Evolutionary conservation across 1,140 invertebrate genomes (phyloP).

Genomic region (Zaprionus tsacasi): DNA sequence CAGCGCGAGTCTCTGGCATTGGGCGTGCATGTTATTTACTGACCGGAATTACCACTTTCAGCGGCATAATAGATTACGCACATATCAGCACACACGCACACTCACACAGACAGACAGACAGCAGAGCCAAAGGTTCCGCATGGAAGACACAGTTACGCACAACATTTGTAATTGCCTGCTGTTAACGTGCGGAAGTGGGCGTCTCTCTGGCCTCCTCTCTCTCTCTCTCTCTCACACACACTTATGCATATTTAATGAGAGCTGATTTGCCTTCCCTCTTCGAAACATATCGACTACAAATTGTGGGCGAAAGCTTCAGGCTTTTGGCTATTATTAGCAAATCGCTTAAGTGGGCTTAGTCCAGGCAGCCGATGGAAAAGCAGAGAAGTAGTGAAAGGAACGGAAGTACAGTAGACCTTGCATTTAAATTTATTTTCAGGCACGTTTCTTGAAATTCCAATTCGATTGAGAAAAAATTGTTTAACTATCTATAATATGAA

Average conservation of each 20-base stretch:
- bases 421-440: constrained; percentile 49
- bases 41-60: constrained; percentile 82
- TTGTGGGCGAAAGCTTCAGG: constrained; percentile 41
- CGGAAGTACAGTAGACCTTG: constrained; percentile 3
- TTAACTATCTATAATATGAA: not conserved
- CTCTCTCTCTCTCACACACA: constrained; percentile 22
- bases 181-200: constrained; percentile 53
- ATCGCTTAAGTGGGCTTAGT: constrained; percentile 46
- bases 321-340: constrained; percentile 58
- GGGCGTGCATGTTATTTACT: constrained; percentile 77
- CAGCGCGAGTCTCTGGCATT: constrained; percentile 50
- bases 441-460: constrained; percentile 57
- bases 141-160: constrained; percentile 45
- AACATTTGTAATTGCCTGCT: constrained; percentile 60
- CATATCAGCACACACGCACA: constrained; percentile 23
- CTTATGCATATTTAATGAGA: constrained; percentile 68
- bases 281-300: constrained; percentile 45
- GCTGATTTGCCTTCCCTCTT: not conserved
- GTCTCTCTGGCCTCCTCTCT: not conserved
- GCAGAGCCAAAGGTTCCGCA: constrained; percentile 7
- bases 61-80: constrained; percentile 77
- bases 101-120: constrained; percentile 24
- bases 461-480: constrained; percentile 25
- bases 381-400: not conserved
- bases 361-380: constrained; percentile 10